Conservation (phyloP, 2,888 invertebrate genomes). For the Acanthosepion pharaonis region DNA sequence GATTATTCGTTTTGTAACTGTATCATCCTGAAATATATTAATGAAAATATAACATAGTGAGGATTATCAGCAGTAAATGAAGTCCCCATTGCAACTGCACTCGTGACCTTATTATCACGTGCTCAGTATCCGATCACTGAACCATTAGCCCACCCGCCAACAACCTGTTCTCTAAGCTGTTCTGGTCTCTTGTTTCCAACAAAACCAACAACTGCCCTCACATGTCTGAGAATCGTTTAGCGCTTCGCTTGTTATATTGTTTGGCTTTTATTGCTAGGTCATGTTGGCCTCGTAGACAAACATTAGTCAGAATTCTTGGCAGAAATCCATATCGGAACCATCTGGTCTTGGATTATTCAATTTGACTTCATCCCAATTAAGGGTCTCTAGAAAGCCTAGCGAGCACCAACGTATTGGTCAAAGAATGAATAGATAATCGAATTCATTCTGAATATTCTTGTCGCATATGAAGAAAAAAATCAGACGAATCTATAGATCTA, state of each 20-base stretch:
- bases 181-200: background rate
- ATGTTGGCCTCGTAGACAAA: background rate
- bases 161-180: background rate
- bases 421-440: background rate
- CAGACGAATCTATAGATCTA: no score
- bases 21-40: background rate
- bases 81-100: background rate
- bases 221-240: background rate
- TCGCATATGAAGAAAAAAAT: no score
- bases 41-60: background rate
- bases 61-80: background rate
- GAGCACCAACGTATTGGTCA: background rate
- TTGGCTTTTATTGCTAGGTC: background rate
- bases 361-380: background rate
- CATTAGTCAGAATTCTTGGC: no score
- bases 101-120: background rate
- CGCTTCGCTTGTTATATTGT: background rate
- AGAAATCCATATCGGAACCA: background rate
- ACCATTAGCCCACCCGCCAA: background rate
- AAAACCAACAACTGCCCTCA: background rate
- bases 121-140: background rate
- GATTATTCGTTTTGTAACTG: background rate
- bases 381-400: background rate
- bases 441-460: no score
- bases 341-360: conserved; percentile 25